Percentiles rank a stretch among this genome's conserved stretches.
Evolutionary conservation across 2,888 invertebrate species (phyloP).

Genomic region (Hypsopygia costalis): DNA sequence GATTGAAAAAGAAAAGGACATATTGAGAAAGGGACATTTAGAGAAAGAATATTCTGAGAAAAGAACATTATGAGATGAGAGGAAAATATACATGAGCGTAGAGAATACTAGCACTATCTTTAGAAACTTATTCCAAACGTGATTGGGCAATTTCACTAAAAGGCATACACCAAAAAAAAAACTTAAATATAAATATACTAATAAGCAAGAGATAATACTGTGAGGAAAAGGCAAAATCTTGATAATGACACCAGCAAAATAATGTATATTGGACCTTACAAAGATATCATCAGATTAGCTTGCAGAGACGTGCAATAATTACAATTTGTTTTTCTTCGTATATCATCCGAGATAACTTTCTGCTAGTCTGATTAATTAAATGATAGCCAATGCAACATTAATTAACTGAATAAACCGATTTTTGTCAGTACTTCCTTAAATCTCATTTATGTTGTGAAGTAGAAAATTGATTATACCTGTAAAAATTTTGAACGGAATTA

Average conservation of each 20-base stretch:
- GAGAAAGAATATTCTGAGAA: too few relatives aligned
- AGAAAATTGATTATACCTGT: slow-evolving; percentile 16
- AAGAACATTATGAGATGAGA: too few relatives aligned
- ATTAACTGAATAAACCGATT: slow-evolving; percentile 46
- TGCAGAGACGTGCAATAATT: slow-evolving; percentile 33
- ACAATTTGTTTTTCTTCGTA: slow-evolving; percentile 47
- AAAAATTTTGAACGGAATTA: slow-evolving; percentile 6
- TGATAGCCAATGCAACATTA: slow-evolving; percentile 46
- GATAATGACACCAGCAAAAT: slow-evolving; percentile 25
- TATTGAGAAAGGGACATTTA: too few relatives aligned
- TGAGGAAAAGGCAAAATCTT: slow-evolving; percentile 44
- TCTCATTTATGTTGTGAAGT: slow-evolving; percentile 27
- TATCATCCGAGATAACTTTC: slow-evolving; percentile 47
- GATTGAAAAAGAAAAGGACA: too few relatives aligned
- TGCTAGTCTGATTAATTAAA: slow-evolving; percentile 59
- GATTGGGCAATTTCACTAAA: too few relatives aligned
- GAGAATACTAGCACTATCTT: too few relatives aligned
- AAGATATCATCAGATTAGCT: slow-evolving; percentile 10
- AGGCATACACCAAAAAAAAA: too few relatives aligned
- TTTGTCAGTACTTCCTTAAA: slow-evolving; percentile 30
- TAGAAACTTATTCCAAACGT: too few relatives aligned
- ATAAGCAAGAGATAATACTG: slow-evolving; percentile 35
- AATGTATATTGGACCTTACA: slow-evolving; percentile 19
- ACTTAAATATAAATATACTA: too few relatives aligned
- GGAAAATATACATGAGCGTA: too few relatives aligned